A percentile compares a stretch with the other conserved stretches of the same genome.
These are phyloP conservation scores for Ectemnius cavifrons DNA, from an alignment of 2,888 invertebrate species.

Conservation along the genomic window DNA sequence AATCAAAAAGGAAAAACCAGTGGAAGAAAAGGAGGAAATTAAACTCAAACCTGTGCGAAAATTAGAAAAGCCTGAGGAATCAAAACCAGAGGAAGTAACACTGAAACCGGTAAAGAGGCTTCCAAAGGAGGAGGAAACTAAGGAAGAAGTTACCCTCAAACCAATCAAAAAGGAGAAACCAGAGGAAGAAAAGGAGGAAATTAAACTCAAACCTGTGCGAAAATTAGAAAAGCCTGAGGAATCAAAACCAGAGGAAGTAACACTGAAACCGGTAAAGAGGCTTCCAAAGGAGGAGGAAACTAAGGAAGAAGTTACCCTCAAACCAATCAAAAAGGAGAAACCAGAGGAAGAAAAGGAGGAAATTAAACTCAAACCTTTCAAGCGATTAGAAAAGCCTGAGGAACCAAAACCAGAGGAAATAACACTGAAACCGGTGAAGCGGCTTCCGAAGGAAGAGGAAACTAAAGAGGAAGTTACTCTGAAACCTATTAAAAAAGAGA, in stretches of 20 bases:
- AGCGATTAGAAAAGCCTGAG: conserved; percentile 61
- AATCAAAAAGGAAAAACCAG: conserved; percentile 44
- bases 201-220: conserved; percentile 56
- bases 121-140: conserved; percentile 31
- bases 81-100: conserved; percentile 49
- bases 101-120: conserved; percentile 24
- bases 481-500: conserved; percentile 52
- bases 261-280: conserved; percentile 67
- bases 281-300: conserved; percentile 54
- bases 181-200: conserved; percentile 64
- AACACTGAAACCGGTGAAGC: conserved; percentile 60
- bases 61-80: conserved; percentile 56
- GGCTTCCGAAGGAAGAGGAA: conserved; percentile 45
- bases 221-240: conserved; percentile 48
- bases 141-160: conserved; percentile 36
- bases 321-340: conserved; percentile 64
- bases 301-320: conserved; percentile 66
- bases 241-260: conserved; percentile 52
- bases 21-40: conserved; percentile 56
- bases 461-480: conserved; percentile 54
- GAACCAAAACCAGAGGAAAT: conserved; percentile 75
- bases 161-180: conserved; percentile 70
- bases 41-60: no score
- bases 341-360: conserved; percentile 61
- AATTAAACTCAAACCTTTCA: conserved; percentile 59